Evolutionary conservation across 1,140 invertebrate genomes (phyloP), one percentile per base, ranked within the genome.

Genomic region (Aphis craccivora): DNA sequence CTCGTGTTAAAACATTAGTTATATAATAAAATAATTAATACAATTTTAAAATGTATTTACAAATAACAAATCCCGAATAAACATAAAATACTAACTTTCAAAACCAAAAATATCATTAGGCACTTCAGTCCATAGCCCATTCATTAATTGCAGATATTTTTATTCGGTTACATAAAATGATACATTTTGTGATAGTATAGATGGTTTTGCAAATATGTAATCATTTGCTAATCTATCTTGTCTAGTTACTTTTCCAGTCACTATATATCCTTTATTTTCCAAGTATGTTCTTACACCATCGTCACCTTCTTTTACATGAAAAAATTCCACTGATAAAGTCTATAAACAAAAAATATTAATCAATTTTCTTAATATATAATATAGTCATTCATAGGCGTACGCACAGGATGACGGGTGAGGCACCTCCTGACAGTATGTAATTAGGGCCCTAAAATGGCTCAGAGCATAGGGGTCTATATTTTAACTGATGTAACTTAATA

Each of bases 261-360:
- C 93, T 51, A 91, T 94, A 51, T 94, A 94, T 11, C 93, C 93
- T 91, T 94, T 94, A 40, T 94, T 60, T 76, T 94, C 93, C 30
- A 94, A 87, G 40, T 18, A 94, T 30, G 53, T 93, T 43, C 93
- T 90, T 35, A 94, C 60, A 25, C 91, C 83, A 91, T 92, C 83
- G 35, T 94, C 84, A 20, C 93, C 93, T 92, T 94, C 93, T 51
- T 94, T 94, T 25, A 94, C 93, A 87, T 94, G 93, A 22, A 87
- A 91, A 84, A 91, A 94, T 93, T 94, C 93, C 1, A 94, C 93
- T 35, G 93, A 94, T 48, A 94, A 90, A 40, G 93, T 94, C 93
- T 94, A 88, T 48, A 94, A 92, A 88, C 55, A 76, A 43, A 90
- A 67, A 67, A 89, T 53, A 40, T 40, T 22, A 43, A 5, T 53